Percentiles rank a stretch among this genome's conserved stretches.
Evolutionary conservation across 2,113 vertebrate species (phyloP).

Genomic region (Alectura lathami): DNA sequence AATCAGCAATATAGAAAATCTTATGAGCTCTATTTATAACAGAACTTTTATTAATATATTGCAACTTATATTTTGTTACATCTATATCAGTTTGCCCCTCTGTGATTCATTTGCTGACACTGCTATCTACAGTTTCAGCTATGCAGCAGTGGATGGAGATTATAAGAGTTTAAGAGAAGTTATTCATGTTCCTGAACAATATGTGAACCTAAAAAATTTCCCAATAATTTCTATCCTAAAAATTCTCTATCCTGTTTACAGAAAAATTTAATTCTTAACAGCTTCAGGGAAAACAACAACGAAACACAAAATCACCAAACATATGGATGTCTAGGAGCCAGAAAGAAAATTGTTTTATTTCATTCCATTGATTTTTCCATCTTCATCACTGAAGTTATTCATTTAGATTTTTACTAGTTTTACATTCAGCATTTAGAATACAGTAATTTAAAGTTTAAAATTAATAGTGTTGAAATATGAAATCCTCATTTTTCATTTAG

Average conservation of each 20-base stretch:
- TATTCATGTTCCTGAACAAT: background rate
- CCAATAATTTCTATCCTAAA: background rate
- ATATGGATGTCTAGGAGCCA: fast-evolving
- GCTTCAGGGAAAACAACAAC: background rate
- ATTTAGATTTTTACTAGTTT: background rate
- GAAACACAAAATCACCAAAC: background rate
- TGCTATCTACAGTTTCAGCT: background rate
- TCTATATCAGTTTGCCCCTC: background rate
- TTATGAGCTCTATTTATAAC: background rate
- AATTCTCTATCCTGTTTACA: background rate
- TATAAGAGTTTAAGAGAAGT: background rate
- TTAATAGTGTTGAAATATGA: background rate
- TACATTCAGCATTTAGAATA: background rate
- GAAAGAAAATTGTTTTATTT: background rate
- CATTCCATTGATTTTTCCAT: background rate
- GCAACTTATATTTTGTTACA: background rate
- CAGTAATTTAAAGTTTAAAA: background rate
- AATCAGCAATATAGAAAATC: background rate
- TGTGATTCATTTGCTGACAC: background rate
- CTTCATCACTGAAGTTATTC: background rate
- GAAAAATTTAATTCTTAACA: background rate
- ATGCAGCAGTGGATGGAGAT: background rate
- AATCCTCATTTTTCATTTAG: background rate
- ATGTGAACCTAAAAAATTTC: background rate
- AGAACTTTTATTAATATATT: background rate